Evolutionary conservation across 2,113 vertebrate species (phyloP).

Genomic region (Pionites leucogaster): DNA sequence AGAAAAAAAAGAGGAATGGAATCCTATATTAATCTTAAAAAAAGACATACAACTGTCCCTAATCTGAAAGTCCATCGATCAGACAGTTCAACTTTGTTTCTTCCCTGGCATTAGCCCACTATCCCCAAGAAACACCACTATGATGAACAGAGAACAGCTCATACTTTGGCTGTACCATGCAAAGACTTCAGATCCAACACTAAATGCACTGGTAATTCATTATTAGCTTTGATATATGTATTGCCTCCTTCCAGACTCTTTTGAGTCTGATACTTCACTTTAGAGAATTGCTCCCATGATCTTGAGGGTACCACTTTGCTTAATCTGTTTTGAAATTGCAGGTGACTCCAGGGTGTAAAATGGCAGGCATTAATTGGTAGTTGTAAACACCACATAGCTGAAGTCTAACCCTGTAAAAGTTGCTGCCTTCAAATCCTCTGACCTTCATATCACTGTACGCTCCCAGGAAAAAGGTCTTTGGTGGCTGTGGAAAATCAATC

Average conservation of each 20-base stretch:
- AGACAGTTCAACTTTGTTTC: not conserved
- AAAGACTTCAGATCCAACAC: not conserved
- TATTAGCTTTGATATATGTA: constrained; percentile 1
- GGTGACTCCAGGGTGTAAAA: not conserved
- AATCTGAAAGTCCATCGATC: not conserved
- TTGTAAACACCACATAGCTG: not conserved
- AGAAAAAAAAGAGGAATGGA: not conserved
- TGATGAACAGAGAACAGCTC: not conserved
- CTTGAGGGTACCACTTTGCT: not conserved
- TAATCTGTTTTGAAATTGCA: constrained; percentile 20
- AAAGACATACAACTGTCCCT: not conserved
- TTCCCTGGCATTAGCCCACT: not conserved
- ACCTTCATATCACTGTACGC: constrained; percentile 5
- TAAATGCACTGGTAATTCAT: not conserved
- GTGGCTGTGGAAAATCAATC: constrained; percentile 63
- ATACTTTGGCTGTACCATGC: not conserved
- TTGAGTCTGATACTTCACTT: not conserved
- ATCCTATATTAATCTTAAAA: not conserved
- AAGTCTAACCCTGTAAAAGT: constrained; percentile 30
- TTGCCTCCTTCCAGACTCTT: not conserved
- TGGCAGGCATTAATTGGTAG: not conserved
- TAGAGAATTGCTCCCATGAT: not conserved
- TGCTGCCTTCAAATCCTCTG: constrained; percentile 34
- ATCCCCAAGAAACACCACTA: not conserved
- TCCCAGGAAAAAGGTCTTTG: constrained; percentile 38